phyloP scores from a whole-genome alignment of 2,797 vertebrate genomes.

The Protonibea diacanthus region DNA sequence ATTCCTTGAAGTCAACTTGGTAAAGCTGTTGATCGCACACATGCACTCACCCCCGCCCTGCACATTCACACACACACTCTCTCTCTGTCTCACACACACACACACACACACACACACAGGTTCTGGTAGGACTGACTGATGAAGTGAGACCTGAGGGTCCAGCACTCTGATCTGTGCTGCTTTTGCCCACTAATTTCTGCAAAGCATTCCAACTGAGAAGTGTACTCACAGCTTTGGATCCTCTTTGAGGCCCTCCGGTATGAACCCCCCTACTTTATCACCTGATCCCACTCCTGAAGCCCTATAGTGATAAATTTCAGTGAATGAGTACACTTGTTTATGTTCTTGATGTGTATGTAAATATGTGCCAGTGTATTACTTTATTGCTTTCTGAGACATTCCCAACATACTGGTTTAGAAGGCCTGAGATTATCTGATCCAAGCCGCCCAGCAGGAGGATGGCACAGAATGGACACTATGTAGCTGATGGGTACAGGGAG shows the following conservation, averaged over 20 bases:
- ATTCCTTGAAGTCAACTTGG: constrained; percentile 55
- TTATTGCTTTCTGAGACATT: constrained; percentile 69
- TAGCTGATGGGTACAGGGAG: background rate
- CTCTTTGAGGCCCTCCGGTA: constrained; percentile 25
- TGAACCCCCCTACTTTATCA: constrained; percentile 29
- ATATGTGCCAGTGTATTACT: constrained; percentile 65
- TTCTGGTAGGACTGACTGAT: constrained; percentile 34
- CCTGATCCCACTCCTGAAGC: constrained; percentile 41
- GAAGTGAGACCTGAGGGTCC: constrained; percentile 43
- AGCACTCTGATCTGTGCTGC: constrained; percentile 3
- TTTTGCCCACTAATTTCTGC: constrained; percentile 33
- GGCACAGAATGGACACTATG: constrained; percentile 8
- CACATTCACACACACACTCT: constrained; percentile 10
- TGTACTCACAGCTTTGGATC: constrained; percentile 48
- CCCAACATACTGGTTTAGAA: constrained; percentile 54
- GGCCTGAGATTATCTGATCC: constrained; percentile 13
- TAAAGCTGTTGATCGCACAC: constrained; percentile 34
- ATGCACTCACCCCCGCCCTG: background rate
- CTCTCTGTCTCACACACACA: background rate
- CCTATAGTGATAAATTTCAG: constrained; percentile 42
- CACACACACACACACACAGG: background rate
- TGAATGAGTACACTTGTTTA: constrained; percentile 19
- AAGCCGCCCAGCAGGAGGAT: background rate
- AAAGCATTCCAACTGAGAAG: constrained; percentile 64
- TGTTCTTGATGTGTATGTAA: constrained; percentile 67